Evolutionary conservation across 2,888 invertebrate genomes (phyloP), one percentile per base, ranked within the genome.

Genomic region (Melikaiella ostensackeni): DNA sequence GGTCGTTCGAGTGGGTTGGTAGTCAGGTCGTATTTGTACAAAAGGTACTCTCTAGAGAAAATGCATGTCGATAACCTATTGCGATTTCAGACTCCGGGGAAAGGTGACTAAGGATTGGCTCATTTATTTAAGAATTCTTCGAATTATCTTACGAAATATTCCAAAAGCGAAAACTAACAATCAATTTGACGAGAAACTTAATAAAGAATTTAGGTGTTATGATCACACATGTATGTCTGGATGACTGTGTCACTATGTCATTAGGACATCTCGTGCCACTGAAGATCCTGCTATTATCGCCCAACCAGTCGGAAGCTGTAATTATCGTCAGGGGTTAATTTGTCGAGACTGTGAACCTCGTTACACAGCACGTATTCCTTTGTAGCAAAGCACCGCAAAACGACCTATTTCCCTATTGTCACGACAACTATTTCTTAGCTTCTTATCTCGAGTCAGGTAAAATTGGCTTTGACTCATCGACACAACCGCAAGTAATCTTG

Each of bases 11-110:
- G 64, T 64, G 27, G 42, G 64, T 64, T 61, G 64, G 64, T 64
- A 64, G 64, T 42, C 42, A 24, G 64, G 64, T 64, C 35, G 35
- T 64, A 64, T 42, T 64, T 64, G 42, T 24, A 64, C 64, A 64
- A 64, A 64, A 64, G 64, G 21, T 64, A 64, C 38, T 64, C 63
- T n/a, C 38, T 1, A n/a, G 63, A 63, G 63, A 63, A 63, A 63
- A 21, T 63, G 35, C 35, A 64, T 64, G 38, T 35, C 63, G 63
- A 64, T 64, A 64, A 64, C 64, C 64, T 64, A 64, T 64, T 64
- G 38, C 64, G 27, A 64, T 64, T 64, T 64, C 24, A 64, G 24
- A 64, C 42, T 38, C 13, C 24, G 24, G 1, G 2, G 21, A 63
- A 63, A 63, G 63, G 63, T 63, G 35, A 63, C 35, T 63, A 33